Evolutionary conservation across 2,113 vertebrate species (phyloP).

Genomic region (Odocoileus hemionus): DNA sequence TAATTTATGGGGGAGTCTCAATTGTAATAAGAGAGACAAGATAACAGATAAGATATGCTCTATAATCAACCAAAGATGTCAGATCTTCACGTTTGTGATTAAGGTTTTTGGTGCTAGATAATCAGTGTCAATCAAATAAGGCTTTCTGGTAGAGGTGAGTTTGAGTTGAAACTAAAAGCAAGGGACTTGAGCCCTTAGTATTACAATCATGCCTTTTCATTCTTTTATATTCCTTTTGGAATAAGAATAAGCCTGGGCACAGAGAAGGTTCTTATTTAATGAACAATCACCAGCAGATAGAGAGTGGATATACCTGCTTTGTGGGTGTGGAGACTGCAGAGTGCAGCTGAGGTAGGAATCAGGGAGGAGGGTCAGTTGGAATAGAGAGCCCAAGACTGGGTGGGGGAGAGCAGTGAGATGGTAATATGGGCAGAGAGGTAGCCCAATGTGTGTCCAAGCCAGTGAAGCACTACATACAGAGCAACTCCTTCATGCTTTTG

Average conservation of each 20-base stretch:
- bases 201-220: not conserved
- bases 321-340: not conserved
- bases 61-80: not conserved
- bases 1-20: not conserved
- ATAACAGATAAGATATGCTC: not conserved
- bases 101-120: not conserved
- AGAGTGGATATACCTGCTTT: not conserved
- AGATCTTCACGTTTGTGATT: not conserved
- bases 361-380: not conserved
- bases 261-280: not conserved
- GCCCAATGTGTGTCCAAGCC: not conserved
- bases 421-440: not conserved
- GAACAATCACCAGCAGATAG: not conserved
- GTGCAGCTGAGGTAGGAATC: not conserved
- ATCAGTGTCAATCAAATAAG: slow-evolving; percentile 24
- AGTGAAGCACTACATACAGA: not conserved
- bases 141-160: not conserved
- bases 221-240: not conserved
- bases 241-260: not conserved
- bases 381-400: not conserved
- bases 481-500: slow-evolving; percentile 21
- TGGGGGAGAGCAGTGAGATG: not conserved
- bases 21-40: not conserved
- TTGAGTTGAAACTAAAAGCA: slow-evolving; percentile 1
- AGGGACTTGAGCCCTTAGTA: not conserved